Evolutionary conservation across 1,140 invertebrate species (phyloP).

Genomic region (Muscidifurax raptorellus): DNA sequence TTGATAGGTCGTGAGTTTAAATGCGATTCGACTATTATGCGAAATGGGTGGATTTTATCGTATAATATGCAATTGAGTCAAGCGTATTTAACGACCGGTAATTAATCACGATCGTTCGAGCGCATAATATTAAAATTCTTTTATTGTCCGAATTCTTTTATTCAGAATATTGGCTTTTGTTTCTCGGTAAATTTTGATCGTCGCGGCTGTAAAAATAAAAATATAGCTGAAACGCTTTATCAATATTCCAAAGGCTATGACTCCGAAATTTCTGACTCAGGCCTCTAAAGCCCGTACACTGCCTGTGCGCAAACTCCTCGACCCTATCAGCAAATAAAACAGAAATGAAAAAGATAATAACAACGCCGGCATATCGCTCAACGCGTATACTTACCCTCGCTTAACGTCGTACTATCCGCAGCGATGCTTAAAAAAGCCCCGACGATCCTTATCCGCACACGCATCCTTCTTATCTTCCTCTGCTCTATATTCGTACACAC

Average conservation of each 20-base stretch:
- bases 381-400: not conserved
- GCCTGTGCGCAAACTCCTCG: not conserved
- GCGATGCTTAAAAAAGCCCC: not conserved
- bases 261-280: not conserved
- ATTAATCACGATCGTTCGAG: no score
- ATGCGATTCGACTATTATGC: not conserved
- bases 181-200: no score
- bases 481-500: not conserved
- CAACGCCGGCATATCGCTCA: not conserved
- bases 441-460: conserved; percentile 8
- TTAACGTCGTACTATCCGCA: not conserved
- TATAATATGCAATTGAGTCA: not conserved
- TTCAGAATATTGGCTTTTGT: no score
- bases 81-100: not conserved
- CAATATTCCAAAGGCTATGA: no score
- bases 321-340: not conserved
- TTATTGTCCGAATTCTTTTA: no score
- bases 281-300: not conserved
- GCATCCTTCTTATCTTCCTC: conserved; percentile 1
- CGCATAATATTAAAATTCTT: no score
- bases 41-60: not conserved
- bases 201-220: no score
- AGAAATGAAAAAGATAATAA: conserved; percentile 23
- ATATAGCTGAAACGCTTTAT: no score
- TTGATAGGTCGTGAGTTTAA: not conserved